A percentile compares a stretch with the other conserved stretches of the same genome.
These are phyloP conservation scores for Spilosoma lubricipeda DNA, from an alignment of 2,888 invertebrate genomes.

Conservation along the genomic window DNA sequence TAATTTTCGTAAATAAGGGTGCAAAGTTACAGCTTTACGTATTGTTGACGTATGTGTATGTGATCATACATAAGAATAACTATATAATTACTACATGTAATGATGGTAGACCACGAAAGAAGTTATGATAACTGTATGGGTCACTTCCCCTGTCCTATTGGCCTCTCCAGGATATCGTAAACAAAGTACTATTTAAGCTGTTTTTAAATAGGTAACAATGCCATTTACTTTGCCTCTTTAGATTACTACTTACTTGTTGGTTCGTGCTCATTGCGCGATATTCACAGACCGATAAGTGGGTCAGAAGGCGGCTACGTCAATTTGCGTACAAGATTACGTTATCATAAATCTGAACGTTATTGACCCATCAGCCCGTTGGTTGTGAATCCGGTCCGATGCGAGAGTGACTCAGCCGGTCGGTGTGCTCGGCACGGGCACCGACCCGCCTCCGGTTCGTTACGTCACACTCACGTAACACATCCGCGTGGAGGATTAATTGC, in stretches of 20 bases:
- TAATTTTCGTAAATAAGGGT: too few relatives aligned
- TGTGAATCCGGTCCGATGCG: constrained; percentile 5
- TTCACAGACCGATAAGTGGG: neutral
- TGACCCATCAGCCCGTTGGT: neutral
- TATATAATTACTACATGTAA: too few relatives aligned
- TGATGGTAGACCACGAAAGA: too few relatives aligned
- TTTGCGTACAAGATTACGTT: neutral
- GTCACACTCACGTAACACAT: constrained; percentile 27
- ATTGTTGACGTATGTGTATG: neutral
- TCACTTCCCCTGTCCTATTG: too few relatives aligned
- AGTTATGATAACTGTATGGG: too few relatives aligned
- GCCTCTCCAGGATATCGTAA: too few relatives aligned
- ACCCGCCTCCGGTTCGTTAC: constrained; percentile 13
- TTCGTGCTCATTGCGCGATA: neutral
- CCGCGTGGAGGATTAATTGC: constrained; percentile 29
- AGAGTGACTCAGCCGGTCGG: constrained; percentile 9
- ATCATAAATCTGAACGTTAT: constrained; percentile 3
- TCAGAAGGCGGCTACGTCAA: neutral
- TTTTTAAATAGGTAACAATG: too few relatives aligned
- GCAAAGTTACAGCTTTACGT: too few relatives aligned
- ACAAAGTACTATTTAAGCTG: neutral
- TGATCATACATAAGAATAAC: neutral
- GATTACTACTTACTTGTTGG: neutral
- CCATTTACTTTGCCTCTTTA: neutral
- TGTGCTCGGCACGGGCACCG: constrained; percentile 7